Evolutionary conservation across 2,113 vertebrate genomes (phyloP).

Genomic region (Tragelaphus scriptus): DNA sequence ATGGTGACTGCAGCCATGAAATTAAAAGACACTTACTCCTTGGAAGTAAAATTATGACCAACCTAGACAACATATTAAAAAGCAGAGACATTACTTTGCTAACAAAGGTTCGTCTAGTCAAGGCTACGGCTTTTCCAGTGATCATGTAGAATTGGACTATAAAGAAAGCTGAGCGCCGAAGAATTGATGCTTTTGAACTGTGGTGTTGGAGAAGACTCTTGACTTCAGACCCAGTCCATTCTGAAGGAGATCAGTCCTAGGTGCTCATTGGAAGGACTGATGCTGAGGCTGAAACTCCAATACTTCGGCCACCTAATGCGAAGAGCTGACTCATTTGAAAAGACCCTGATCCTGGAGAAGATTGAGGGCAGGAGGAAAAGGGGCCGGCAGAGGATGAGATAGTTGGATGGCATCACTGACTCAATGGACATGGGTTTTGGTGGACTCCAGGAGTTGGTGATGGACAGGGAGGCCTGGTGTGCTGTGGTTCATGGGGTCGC

Average conservation of each 20-base stretch:
- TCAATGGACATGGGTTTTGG: neutral
- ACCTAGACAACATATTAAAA: neutral
- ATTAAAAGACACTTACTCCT: neutral
- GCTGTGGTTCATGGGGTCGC: rapidly evolving
- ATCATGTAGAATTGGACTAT: neutral
- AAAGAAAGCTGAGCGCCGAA: neutral
- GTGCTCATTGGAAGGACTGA: neutral
- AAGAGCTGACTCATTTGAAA: neutral
- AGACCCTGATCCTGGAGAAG: neutral
- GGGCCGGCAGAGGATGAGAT: rapidly evolving
- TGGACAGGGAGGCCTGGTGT: neutral
- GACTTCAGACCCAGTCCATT: neutral
- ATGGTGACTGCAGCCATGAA: neutral
- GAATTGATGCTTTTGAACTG: neutral
- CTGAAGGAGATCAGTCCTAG: neutral
- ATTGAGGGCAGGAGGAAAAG: neutral
- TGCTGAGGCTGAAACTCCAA: neutral
- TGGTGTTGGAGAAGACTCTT: neutral
- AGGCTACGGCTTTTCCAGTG: neutral
- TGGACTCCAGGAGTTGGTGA: neutral
- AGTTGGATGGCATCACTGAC: neutral
- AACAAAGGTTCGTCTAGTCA: neutral
- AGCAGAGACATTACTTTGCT: neutral
- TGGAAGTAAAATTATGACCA: neutral
- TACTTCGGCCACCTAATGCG: rapidly evolving